Conservation (phyloP, 2,888 invertebrate species). For the Loripinus fragilis region DNA sequence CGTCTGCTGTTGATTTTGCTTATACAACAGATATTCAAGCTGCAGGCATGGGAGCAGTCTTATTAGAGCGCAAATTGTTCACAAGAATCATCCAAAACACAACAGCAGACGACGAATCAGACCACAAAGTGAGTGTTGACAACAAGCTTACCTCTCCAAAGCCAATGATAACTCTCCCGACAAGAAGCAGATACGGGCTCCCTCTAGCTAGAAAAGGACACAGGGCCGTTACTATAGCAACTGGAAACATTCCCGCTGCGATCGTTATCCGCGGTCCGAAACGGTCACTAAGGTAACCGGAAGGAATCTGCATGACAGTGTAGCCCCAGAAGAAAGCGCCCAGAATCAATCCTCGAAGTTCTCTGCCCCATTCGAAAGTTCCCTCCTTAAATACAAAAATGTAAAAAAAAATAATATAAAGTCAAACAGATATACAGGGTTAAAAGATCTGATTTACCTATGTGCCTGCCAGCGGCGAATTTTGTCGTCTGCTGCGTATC, state of each 20-base stretch:
- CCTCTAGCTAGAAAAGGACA: conserved; percentile 66
- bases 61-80: too few relatives aligned
- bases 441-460: too few relatives aligned
- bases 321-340: conserved; percentile 78
- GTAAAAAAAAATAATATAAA: conserved; percentile 17
- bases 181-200: conserved; percentile 68
- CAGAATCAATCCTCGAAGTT: conserved; percentile 69
- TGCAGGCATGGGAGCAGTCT: too few relatives aligned
- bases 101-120: too few relatives aligned
- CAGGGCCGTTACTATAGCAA: conserved; percentile 66
- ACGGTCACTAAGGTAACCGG: conserved; percentile 69
- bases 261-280: conserved; percentile 69
- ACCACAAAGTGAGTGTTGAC: too few relatives aligned
- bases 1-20: too few relatives aligned
- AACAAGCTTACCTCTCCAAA: conserved; percentile 65
- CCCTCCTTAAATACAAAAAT: too few relatives aligned
- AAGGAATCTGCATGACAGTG: conserved; percentile 73
- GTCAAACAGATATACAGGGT: too few relatives aligned
- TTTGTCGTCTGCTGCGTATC: too few relatives aligned
- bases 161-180: conserved; percentile 68
- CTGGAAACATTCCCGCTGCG: conserved; percentile 68
- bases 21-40: too few relatives aligned
- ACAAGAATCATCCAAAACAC: too few relatives aligned
- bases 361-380: conserved; percentile 70
- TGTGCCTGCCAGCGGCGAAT: too few relatives aligned